Base-by-base conservation (phyloP, 2,888 invertebrate genomes). In the Idaea biselata region DNA sequence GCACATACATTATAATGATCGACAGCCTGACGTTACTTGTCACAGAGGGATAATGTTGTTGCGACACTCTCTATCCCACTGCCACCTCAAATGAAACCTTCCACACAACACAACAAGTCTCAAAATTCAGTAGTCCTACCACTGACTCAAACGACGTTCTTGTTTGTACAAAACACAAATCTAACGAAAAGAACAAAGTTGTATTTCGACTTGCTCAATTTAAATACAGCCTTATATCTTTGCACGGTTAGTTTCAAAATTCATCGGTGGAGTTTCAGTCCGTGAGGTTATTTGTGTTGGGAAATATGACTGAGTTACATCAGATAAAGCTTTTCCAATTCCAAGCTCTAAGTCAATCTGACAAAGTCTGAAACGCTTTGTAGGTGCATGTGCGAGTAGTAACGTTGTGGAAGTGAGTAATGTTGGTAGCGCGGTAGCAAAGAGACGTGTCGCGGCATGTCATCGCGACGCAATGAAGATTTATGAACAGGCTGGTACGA, bases 1-100 rank as follows among this genome's bases (percentile, higher is more conserved):
- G 88, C 89, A 87, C 91, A 92, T 92, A 92, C 86, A 91, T 92
- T 92, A 91, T 86, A 89, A 87, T 92, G 91, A 92, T 91, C 90
- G 91, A 92, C 91, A 91, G 86, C 88, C 87, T 86, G 90, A 91
- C 90, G 86, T 87, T 85, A 80, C 90, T 85, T 91, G 91, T 91
- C 91, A 89, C 89, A 85, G 82, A 85, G 87, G 90, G 89, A 90
- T 91, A 91, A 91, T 89, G 90, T 89, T 89, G 90, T 91, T 88
- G 84, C 87, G 84, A 84, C 85, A 85, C 84, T 81, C 77, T 72
- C 70, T 68, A 63, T 58, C 11, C n/a, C 16, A 16, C 6, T 1
- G 1, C 71, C 68, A 63, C 59, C 69, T 44, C 0, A 81, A 79
- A 73, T 58, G 60, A 58, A 68, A 73, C 78, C 69, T 66, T 77